phyloP scores from a whole-genome alignment of 1,140 invertebrate genomes.

The Ectropis grisescens region DNA sequence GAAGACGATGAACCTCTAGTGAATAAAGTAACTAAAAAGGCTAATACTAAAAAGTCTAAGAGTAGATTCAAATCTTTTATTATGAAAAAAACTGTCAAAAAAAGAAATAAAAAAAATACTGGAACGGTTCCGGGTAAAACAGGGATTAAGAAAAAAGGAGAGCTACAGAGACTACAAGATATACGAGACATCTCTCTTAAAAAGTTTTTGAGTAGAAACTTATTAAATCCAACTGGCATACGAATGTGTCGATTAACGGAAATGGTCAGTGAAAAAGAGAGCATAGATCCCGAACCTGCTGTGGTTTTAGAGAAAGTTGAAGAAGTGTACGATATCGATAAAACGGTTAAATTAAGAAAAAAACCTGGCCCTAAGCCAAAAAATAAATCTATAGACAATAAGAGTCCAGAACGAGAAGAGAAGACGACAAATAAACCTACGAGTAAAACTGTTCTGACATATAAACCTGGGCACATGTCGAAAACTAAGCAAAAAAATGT shows the following conservation, averaged over 20 bases:
- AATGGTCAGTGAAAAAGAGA: constrained; percentile 33
- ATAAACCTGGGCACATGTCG: constrained; percentile 41
- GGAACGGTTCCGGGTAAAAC: constrained; percentile 9
- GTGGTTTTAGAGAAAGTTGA: constrained; percentile 35
- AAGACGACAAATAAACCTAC: constrained; percentile 10
- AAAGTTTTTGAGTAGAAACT: constrained; percentile 76
- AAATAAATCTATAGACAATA: constrained; percentile 12
- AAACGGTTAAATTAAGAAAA: constrained; percentile 18
- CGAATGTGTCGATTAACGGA: constrained; percentile 69
- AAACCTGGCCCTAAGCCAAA: constrained; percentile 27
- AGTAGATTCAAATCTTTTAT: not conserved
- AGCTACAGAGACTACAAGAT: constrained; percentile 75
- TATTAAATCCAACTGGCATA: constrained; percentile 66
- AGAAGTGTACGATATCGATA: no score
- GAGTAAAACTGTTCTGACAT: no score
- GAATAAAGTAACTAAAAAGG: no score
- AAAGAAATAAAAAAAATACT: constrained; percentile 11
- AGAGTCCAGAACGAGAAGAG: constrained; percentile 12
- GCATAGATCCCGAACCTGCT: constrained; percentile 23
- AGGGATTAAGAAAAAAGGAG: constrained; percentile 35
- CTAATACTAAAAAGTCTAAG: no score
- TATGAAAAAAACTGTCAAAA: constrained; percentile 4
- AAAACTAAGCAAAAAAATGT: constrained; percentile 33
- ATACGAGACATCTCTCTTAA: constrained; percentile 50
- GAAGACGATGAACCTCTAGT: no score